A percentile compares a stretch with the other conserved stretches of the same genome.
Conservation (phyloP, 1,140 invertebrate genomes). For the Papilio aristodemus region DNA sequence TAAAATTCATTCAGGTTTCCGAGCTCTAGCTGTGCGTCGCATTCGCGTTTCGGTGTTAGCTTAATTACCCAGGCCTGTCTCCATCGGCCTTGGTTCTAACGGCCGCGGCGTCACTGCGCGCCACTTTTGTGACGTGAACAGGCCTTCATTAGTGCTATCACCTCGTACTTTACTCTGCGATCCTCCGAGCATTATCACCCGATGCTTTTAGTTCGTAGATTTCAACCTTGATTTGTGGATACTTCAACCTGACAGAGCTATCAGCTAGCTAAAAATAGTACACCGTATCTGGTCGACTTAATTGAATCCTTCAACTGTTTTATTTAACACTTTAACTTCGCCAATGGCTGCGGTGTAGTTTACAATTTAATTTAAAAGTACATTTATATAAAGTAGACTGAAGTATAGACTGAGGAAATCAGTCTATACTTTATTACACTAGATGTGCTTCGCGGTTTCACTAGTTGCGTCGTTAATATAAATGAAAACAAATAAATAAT, state of each 20-base stretch:
- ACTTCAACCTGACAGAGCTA: slow-evolving; percentile 52
- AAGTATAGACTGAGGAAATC: too few relatives aligned
- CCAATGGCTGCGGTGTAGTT: neutral
- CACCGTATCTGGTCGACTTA: slow-evolving; percentile 30
- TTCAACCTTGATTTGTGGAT: slow-evolving; percentile 57
- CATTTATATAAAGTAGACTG: neutral
- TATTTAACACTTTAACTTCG: slow-evolving; percentile 23
- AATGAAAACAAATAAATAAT: too few relatives aligned
- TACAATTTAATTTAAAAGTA: slow-evolving; percentile 3
- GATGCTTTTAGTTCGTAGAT: slow-evolving; percentile 70
- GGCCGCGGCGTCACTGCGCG: slow-evolving; percentile 57
- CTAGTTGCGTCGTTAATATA: too few relatives aligned
- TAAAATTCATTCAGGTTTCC: neutral
- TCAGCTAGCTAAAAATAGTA: slow-evolving; percentile 29
- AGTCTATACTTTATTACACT: too few relatives aligned
- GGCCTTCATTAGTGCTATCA: slow-evolving; percentile 76
- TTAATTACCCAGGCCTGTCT: slow-evolving; percentile 62
- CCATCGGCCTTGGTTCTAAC: slow-evolving; percentile 52
- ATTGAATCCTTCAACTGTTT: slow-evolving; percentile 28
- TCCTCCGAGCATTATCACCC: slow-evolving; percentile 62
- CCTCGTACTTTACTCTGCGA: slow-evolving; percentile 45
- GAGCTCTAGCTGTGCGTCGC: neutral
- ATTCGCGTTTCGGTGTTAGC: slow-evolving; percentile 47
- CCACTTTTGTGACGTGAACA: slow-evolving; percentile 68
- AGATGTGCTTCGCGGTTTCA: too few relatives aligned